Evolutionary conservation across 2,888 invertebrate genomes (phyloP).

Genomic region (Plemyria rubiginata): DNA sequence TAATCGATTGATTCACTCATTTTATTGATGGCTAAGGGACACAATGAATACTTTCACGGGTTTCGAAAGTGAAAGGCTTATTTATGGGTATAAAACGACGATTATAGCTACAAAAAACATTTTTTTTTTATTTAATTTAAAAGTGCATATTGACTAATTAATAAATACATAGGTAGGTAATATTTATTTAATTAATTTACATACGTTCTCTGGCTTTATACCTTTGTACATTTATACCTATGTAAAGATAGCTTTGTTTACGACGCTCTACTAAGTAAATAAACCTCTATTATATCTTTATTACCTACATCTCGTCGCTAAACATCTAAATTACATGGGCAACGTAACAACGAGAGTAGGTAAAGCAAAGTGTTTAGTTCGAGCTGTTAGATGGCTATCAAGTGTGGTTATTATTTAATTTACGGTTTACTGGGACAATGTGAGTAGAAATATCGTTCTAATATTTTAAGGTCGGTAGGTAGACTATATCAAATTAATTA

Average conservation of each 20-base stretch:
- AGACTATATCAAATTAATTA: too few relatives aligned
- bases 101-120: neutral
- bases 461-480: too few relatives aligned
- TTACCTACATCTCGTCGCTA: constrained; percentile 22
- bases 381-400: neutral
- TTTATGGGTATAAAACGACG: neutral
- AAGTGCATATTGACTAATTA: too few relatives aligned
- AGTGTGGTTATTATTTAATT: too few relatives aligned
- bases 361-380: constrained; percentile 1
- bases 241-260: too few relatives aligned
- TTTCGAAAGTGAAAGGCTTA: constrained; percentile 24
- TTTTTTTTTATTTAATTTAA: too few relatives aligned
- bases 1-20: constrained; percentile 35
- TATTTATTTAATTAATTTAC: too few relatives aligned
- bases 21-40: constrained; percentile 22
- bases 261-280: constrained; percentile 17
- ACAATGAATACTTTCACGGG: constrained; percentile 35
- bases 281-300: constrained; percentile 8
- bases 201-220: too few relatives aligned
- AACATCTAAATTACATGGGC: constrained; percentile 1
- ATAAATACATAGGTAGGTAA: too few relatives aligned
- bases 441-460: too few relatives aligned
- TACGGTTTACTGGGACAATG: too few relatives aligned
- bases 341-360: neutral
- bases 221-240: too few relatives aligned